phyloP scores from a whole-genome alignment of 37 sponge, comb jelly and placozoan genomes.

The Beroe ovata region DNA sequence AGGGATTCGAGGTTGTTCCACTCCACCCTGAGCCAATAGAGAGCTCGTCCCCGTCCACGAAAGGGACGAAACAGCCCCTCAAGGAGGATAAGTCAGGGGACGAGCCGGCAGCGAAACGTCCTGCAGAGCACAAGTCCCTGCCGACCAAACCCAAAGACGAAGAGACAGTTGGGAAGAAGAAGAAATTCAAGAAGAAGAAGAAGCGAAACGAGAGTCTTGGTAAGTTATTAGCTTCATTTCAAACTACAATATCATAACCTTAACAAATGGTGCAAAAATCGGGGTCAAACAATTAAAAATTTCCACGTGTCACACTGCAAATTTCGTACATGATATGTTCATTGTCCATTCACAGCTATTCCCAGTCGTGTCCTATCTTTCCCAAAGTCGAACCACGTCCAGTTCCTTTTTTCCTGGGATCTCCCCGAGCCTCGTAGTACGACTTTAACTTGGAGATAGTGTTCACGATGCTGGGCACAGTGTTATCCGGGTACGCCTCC shows the following conservation, averaged over 20 bases:
- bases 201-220: conserved; percentile 64
- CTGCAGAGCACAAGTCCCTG: neutral
- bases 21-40: neutral
- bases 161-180: conserved; percentile 19
- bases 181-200: conserved; percentile 68
- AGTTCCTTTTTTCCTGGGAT: conserved; percentile 33
- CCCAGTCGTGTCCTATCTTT: neutral
- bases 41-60: neutral
- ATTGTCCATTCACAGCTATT: too few species aligned
- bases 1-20: neutral
- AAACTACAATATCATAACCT: too few species aligned
- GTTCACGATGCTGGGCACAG: neutral
- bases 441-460: neutral
- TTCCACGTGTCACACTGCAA: too few species aligned
- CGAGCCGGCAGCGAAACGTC: neutral
- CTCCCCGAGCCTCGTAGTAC: neutral
- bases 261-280: too few species aligned
- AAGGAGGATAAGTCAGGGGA: neutral
- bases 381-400: neutral
- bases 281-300: too few species aligned
- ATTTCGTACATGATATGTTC: too few species aligned
- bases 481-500: neutral
- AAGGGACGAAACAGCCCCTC: neutral
- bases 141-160: neutral
- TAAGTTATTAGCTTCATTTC: too few species aligned